phyloP scores from a whole-genome alignment of 2,113 vertebrate genomes.

The Edolisoma coerulescens region DNA sequence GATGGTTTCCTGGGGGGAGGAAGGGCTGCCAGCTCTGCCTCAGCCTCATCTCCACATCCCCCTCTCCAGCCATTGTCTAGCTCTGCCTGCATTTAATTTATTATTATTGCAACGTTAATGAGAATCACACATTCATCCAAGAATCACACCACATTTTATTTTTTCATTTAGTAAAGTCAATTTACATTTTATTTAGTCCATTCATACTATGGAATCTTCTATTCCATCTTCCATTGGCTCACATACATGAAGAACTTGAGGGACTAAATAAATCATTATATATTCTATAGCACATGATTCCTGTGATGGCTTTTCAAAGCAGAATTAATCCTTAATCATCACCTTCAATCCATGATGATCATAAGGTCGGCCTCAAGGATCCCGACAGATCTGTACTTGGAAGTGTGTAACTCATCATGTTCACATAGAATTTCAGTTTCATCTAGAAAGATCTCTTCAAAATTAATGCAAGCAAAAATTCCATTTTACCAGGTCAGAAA shows the following conservation, averaged over 20 bases:
- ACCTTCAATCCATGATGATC: background rate
- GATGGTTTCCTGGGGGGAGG: background rate
- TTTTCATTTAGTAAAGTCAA: background rate
- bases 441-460: background rate
- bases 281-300: background rate
- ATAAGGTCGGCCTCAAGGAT: constrained; percentile 39
- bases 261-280: constrained; percentile 36
- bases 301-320: constrained; percentile 35
- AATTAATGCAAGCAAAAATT: background rate
- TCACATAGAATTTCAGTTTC: background rate
- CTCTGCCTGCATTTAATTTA: background rate
- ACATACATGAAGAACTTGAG: background rate
- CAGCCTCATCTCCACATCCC: background rate
- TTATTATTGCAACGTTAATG: background rate
- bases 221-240: background rate
- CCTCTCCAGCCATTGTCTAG: background rate
- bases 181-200: background rate
- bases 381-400: constrained; percentile 1
- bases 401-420: background rate
- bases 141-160: background rate
- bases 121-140: background rate
- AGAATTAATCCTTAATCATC: no score
- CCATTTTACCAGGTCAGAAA: background rate
- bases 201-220: background rate
- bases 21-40: background rate